A percentile compares a stretch with the other conserved stretches of the same genome.
phyloP scores from a whole-genome alignment of 1,140 invertebrate species.

The Zaprionus nigranus region DNA sequence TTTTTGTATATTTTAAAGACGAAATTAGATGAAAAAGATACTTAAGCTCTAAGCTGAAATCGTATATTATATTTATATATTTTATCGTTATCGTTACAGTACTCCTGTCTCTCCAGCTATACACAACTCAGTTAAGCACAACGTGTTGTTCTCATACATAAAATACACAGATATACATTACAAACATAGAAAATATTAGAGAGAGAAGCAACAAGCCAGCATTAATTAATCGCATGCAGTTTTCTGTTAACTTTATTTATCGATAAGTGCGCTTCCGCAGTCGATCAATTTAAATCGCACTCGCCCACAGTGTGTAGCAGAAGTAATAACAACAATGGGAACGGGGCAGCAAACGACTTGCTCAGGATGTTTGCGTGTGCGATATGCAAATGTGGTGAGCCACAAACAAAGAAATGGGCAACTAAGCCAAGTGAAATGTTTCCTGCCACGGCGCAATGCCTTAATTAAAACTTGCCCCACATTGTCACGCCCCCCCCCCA shows the following conservation, averaged over 20 bases:
- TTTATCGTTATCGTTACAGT: too few relatives aligned
- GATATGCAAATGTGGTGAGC: constrained; percentile 69
- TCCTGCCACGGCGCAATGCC: constrained; percentile 67
- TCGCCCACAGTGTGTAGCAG: constrained; percentile 12
- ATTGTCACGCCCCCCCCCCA: background rate
- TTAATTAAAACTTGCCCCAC: constrained; percentile 61
- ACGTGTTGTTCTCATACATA: background rate
- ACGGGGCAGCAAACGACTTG: constrained; percentile 14
- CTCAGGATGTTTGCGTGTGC: constrained; percentile 68
- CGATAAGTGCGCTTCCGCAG: constrained; percentile 48
- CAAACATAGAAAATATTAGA: background rate
- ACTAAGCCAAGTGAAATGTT: constrained; percentile 76
- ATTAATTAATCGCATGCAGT: constrained; percentile 35
- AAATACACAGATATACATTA: background rate
- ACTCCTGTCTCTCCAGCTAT: background rate
- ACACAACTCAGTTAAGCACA: background rate
- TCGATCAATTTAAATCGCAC: constrained; percentile 45
- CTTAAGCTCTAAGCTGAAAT: too few relatives aligned
- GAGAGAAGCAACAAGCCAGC: constrained; percentile 42
- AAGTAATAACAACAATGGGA: constrained; percentile 9
- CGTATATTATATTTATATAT: too few relatives aligned
- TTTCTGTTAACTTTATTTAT: constrained; percentile 40
- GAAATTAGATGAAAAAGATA: too few relatives aligned
- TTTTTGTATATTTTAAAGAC: too few relatives aligned
- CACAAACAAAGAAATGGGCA: constrained; percentile 62